A percentile compares a stretch with the other conserved stretches of the same genome.
Evolutionary conservation across 2,797 vertebrate genomes (phyloP).

Genomic region (Acridotheres tristis): DNA sequence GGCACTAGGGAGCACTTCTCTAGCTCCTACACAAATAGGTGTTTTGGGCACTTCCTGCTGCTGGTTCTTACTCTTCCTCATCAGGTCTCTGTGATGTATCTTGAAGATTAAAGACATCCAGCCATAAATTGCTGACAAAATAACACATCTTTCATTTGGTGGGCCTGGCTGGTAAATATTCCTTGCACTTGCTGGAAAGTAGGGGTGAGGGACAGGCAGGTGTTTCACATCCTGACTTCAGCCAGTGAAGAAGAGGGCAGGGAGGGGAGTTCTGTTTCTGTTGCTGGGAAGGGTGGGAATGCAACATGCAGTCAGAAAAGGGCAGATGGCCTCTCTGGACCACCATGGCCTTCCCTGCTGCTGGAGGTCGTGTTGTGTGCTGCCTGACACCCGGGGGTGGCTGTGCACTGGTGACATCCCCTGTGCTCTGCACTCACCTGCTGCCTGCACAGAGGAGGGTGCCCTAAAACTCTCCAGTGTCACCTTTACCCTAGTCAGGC

Average conservation of each 20-base stretch:
- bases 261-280: background rate
- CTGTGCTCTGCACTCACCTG: background rate
- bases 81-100: background rate
- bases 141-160: background rate
- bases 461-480: background rate
- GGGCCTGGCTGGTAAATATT: background rate
- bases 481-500: background rate
- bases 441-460: background rate
- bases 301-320: background rate
- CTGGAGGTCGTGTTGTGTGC: background rate
- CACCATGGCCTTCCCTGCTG: background rate
- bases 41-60: background rate
- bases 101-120: conserved; percentile 23
- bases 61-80: background rate
- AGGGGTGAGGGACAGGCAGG: background rate
- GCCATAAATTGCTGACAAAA: background rate
- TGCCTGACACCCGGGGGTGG: accelerated
- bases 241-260: background rate
- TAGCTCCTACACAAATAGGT: background rate
- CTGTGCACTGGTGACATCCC: background rate
- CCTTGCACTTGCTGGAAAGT: background rate
- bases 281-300: background rate
- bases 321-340: background rate
- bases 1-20: background rate
- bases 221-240: background rate